Evolutionary conservation across 1,140 invertebrate genomes (phyloP), one percentile per base, ranked within the genome.

Genomic region (Cotesia vestalis): DNA sequence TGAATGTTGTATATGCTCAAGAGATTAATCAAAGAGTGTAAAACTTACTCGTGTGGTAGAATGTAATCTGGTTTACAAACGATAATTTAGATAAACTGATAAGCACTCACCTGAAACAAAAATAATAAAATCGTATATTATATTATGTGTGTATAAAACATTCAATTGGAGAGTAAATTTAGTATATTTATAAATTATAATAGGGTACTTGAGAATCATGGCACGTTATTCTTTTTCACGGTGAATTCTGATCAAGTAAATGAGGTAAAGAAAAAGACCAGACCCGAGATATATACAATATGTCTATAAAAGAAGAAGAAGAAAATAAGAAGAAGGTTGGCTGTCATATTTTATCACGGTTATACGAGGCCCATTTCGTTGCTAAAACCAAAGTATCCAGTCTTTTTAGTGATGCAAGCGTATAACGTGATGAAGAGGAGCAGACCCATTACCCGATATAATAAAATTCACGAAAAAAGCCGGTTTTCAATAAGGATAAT

Each of bases 261-360:
- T 63, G 51, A 38, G 52, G 11, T 34, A 34, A 53, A n/a, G 52
- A 51, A 61, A 27, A 55, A 51, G 4, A 11, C 40, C 6, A 46
- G 40, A 46, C 27, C 27, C 27, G 27, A 27, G 27, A 27, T 27
- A 27, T 46, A 46, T 46, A 46, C 11, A 46, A 46, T 11, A 46
- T 46, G 40, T 46, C 6, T 46, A 46, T 46, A 63, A 61, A 60
- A 51, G 53, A 14, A 62, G n/a, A 20, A 53, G 14, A 38, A 52
- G 9, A 62, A 62, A 63, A 60, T 20, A 52, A 53, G 59, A 38
- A n/a, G 51, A 40, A 60, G 46, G 27, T 77, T 6, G 40, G 73
- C 73, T 72, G 71, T 80, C 76, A 77, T 80, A 79, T 82, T 81
- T 82, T 81, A 80, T 80, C 77, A 67, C 53, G 72, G 75, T 82